Conservation (phyloP, 2,113 vertebrate species). For the Labeo catla region DNA sequence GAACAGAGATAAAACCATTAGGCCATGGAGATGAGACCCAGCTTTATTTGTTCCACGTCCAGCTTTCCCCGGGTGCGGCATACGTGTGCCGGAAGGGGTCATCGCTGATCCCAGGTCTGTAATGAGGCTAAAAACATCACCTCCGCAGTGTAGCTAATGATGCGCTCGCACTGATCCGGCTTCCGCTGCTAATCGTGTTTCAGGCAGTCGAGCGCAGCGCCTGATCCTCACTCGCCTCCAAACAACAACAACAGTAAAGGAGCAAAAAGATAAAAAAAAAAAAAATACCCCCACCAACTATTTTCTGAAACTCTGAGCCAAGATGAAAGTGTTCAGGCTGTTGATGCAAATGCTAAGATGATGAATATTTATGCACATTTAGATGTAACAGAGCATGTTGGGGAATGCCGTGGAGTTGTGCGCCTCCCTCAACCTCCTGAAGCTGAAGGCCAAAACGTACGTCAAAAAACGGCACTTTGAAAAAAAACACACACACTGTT, state of each 20-base stretch:
- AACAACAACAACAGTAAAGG: constrained; percentile 29
- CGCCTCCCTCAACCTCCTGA: constrained; percentile 52
- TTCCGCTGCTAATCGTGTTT: constrained; percentile 43
- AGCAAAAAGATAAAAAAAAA: neutral
- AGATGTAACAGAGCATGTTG: constrained; percentile 51
- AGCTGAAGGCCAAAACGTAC: constrained; percentile 25
- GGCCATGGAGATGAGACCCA: constrained; percentile 10
- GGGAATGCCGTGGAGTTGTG: constrained; percentile 61
- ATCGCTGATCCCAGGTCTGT: constrained; percentile 24
- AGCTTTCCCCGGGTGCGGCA: neutral
- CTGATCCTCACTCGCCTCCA: constrained; percentile 23
- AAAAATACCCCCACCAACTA: constrained; percentile 51
- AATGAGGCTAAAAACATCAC: constrained; percentile 51
- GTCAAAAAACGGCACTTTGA: neutral
- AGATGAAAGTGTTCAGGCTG: constrained; percentile 68
- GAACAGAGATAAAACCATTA: constrained; percentile 40
- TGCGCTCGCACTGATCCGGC: constrained; percentile 21
- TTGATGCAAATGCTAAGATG: constrained; percentile 63
- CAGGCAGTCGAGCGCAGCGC: constrained; percentile 25
- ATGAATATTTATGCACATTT: constrained; percentile 73
- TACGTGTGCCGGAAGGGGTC: neutral
- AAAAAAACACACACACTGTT: constrained; percentile 28
- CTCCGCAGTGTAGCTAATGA: constrained; percentile 40
- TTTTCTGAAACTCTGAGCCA: constrained; percentile 62
- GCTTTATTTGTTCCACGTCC: constrained; percentile 19